Percentiles rank a stretch among this genome's conserved stretches.
These are phyloP conservation scores for Mycteria americana DNA, from an alignment of 2,797 vertebrate genomes.

Conservation along the genomic window DNA sequence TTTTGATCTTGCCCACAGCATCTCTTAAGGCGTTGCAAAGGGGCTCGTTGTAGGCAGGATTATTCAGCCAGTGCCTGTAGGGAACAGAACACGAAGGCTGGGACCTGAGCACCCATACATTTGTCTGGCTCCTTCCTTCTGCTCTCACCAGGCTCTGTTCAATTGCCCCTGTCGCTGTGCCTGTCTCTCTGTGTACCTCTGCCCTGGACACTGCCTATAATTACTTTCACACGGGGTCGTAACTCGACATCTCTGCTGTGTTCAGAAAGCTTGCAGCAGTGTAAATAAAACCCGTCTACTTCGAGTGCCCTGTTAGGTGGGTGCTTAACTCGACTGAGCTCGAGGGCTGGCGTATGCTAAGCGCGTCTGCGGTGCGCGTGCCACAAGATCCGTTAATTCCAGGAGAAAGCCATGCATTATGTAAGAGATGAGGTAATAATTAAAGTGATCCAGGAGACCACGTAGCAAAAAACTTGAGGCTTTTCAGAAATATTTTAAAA, in stretches of 20 bases:
- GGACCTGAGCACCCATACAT: not conserved
- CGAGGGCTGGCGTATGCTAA: too few species aligned
- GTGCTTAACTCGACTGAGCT: not conserved
- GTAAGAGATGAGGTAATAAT: not conserved
- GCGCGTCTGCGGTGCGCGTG: not conserved
- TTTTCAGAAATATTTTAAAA: not conserved
- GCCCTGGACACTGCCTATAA: not conserved
- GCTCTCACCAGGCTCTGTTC: not conserved
- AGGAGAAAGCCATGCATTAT: not conserved
- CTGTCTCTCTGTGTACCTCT: not conserved
- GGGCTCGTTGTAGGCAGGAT: not conserved
- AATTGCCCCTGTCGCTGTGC: not conserved
- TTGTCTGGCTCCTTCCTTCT: not conserved
- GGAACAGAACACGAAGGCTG: not conserved
- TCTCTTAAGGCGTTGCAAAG: not conserved
- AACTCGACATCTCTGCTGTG: not conserved
- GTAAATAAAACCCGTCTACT: not conserved
- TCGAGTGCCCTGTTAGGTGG: not conserved
- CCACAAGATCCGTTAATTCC: not conserved
- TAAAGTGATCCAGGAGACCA: not conserved
- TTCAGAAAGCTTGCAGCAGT: not conserved
- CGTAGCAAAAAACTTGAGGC: fast-evolving
- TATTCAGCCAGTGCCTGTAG: not conserved
- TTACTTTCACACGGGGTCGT: not conserved
- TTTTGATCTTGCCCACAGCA: not conserved